Evolutionary conservation across 2,888 invertebrate species (phyloP).

Genomic region (Microplitis deprimator): DNA sequence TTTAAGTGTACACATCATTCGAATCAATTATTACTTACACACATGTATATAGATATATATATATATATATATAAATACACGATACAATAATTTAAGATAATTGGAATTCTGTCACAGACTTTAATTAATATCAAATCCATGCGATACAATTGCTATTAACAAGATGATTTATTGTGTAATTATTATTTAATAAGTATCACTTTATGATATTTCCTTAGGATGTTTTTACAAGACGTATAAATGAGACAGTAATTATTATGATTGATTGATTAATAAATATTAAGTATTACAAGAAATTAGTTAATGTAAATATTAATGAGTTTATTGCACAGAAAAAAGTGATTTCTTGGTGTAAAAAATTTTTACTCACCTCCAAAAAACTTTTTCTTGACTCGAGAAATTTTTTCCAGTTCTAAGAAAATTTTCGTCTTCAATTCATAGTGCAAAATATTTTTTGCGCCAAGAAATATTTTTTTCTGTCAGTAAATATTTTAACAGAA

Average conservation of each 20-base stretch:
- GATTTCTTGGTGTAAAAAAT: too few species aligned
- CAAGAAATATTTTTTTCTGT: neutral
- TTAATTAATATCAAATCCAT: slow-evolving; percentile 20
- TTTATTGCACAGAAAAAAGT: too few species aligned
- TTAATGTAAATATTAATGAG: too few species aligned
- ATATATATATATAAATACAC: neutral
- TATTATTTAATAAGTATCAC: slow-evolving; percentile 1
- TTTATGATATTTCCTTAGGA: neutral
- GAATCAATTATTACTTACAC: slow-evolving; percentile 25
- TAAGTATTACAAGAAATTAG: neutral
- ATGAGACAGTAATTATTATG: neutral
- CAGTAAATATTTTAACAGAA: neutral
- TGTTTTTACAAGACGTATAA: neutral
- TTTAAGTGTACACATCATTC: neutral
- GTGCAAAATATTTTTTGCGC: too few species aligned
- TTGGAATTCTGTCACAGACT: slow-evolving; percentile 43
- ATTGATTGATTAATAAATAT: neutral
- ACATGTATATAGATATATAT: neutral
- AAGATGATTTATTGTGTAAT: slow-evolving; percentile 31
- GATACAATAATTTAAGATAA: slow-evolving; percentile 36
- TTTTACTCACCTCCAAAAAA: too few species aligned
- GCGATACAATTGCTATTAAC: slow-evolving; percentile 17
- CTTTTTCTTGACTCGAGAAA: too few species aligned
- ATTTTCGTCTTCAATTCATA: too few species aligned
- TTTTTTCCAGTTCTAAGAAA: too few species aligned